phyloP scores from a whole-genome alignment of 2,113 vertebrate species.

The Gila orcuttii region DNA sequence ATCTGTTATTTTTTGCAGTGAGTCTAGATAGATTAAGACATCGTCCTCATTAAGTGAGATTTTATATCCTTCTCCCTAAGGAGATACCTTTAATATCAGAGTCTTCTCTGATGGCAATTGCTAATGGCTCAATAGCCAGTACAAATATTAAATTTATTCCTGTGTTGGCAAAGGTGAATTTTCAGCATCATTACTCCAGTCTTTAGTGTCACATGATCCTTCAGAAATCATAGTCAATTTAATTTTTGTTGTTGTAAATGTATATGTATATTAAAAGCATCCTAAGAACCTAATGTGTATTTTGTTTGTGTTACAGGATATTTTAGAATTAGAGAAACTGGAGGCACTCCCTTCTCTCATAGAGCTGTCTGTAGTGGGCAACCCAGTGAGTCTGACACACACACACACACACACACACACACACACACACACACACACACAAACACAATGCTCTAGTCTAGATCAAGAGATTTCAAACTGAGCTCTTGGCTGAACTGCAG shows the following conservation, averaged over 20 bases:
- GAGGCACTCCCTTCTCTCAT: slow-evolving; percentile 78
- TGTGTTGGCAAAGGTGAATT: too few species aligned
- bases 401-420: slow-evolving; percentile 24
- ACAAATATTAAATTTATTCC: too few species aligned
- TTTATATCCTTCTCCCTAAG: too few species aligned
- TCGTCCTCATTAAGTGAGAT: too few species aligned
- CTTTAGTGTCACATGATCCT: too few species aligned
- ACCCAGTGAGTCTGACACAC: slow-evolving; percentile 79
- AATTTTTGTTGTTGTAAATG: not conserved
- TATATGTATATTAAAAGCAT: not conserved
- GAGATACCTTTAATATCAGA: too few species aligned
- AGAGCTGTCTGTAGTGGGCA: slow-evolving; percentile 83
- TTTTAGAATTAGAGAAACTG: slow-evolving; percentile 83
- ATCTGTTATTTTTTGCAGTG: too few species aligned
- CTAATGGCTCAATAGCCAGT: too few species aligned
- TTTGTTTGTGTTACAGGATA: slow-evolving; percentile 71
- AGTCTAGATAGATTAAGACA: too few species aligned
- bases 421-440: slow-evolving; percentile 24
- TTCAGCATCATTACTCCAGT: too few species aligned
- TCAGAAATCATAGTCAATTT: not conserved
- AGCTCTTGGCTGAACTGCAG: not conserved
- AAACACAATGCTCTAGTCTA: not conserved
- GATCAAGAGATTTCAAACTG: slow-evolving; percentile 45
- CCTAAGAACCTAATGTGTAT: not conserved
- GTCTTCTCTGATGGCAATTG: too few species aligned